These are phyloP conservation scores for Enteromius argenteus DNA, from an alignment of 2,797 vertebrate species.

Conservation along the genomic window DNA sequence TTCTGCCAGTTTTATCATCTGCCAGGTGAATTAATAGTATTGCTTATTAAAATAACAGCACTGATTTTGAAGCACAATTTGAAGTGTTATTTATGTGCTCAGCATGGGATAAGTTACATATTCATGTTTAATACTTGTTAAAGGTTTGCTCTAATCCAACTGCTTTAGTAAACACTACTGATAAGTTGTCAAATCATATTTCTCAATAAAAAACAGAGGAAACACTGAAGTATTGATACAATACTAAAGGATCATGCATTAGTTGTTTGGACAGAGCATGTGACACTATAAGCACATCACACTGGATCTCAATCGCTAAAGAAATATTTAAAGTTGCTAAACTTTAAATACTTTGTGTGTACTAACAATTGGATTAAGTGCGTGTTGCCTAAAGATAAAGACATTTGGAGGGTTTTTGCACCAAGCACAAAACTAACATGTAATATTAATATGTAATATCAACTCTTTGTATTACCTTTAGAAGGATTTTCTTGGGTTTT, in stretches of 20 bases:
- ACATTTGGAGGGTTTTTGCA: background rate
- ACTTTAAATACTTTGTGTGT: constrained; percentile 29
- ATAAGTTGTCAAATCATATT: constrained; percentile 52
- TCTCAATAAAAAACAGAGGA: constrained; percentile 46
- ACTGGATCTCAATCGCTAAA: constrained; percentile 6
- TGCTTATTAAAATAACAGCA: background rate
- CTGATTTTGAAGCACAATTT: background rate
- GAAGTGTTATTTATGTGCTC: background rate
- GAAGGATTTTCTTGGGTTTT: background rate
- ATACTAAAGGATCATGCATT: constrained; percentile 19
- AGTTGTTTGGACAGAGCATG: constrained; percentile 26
- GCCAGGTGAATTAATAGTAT: background rate
- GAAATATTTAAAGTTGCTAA: constrained; percentile 39
- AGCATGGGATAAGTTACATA: background rate
- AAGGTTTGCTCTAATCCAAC: background rate
- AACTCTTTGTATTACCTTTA: constrained; percentile 1
- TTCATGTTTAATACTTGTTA: background rate
- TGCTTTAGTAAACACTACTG: background rate
- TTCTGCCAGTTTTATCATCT: background rate
- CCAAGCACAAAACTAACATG: background rate
- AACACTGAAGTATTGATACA: constrained; percentile 58
- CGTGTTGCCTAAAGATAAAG: background rate
- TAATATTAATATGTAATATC: background rate
- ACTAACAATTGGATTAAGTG: background rate
- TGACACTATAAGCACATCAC: constrained; percentile 22